Conservation (phyloP, 2,888 invertebrate genomes). For the Lissocephala sabroskyi region DNA sequence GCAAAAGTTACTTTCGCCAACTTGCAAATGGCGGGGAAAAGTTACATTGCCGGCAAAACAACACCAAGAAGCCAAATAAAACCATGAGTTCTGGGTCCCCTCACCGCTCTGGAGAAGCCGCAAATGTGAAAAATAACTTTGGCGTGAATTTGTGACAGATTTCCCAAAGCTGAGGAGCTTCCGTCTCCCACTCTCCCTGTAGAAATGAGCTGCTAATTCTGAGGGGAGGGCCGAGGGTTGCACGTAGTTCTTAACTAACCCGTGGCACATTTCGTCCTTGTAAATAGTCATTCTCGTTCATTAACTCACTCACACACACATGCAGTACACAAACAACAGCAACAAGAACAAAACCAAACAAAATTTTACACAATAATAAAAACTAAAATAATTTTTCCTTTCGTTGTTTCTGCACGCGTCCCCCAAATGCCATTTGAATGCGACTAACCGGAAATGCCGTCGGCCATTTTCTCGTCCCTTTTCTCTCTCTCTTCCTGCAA, state of each 20-base stretch:
- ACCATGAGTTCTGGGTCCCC: not conserved
- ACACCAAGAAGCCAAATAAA: not conserved
- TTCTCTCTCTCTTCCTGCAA: not conserved
- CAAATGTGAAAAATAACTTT: constrained; percentile 4
- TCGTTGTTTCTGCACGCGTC: constrained; percentile 28
- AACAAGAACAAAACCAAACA: constrained; percentile 16
- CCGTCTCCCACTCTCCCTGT: too few relatives aligned
- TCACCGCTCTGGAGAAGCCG: not conserved
- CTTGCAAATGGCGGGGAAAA: too few relatives aligned
- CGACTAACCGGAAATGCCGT: not conserved
- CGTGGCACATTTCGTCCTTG: not conserved
- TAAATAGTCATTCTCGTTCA: too few relatives aligned
- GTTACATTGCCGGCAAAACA: too few relatives aligned
- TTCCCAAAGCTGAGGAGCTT: not conserved
- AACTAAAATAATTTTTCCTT: not conserved
- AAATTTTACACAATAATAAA: constrained; percentile 5
- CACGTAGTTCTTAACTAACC: not conserved
- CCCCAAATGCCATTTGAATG: too few relatives aligned
- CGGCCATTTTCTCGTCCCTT: too few relatives aligned
- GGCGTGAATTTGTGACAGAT: constrained; percentile 3
- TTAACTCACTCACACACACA: constrained; percentile 5
- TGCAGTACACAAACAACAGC: constrained; percentile 16
- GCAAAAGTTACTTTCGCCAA: too few relatives aligned
- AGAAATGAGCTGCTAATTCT: constrained; percentile 10
- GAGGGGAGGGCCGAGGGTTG: too few relatives aligned